Conservation (phyloP, 2,888 invertebrate species). For the Hecatera dysodea region DNA sequence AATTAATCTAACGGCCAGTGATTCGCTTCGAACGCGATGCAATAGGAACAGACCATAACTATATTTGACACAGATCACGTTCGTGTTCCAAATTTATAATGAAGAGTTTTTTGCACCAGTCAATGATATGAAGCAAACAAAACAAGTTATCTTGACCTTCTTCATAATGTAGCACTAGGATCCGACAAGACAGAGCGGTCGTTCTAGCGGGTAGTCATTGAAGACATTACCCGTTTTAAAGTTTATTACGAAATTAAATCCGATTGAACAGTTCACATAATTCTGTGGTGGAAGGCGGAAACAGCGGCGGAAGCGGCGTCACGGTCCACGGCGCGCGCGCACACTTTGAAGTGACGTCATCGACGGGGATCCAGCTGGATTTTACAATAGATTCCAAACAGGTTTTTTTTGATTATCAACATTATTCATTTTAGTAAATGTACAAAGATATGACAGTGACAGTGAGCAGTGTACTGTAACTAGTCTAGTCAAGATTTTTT, state of each 20-base stretch:
- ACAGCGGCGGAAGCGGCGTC: constrained; percentile 87
- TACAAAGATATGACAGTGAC: constrained; percentile 1
- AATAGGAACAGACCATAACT: constrained; percentile 50
- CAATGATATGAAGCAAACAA: constrained; percentile 50
- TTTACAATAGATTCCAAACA: constrained; percentile 61
- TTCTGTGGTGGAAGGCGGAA: constrained; percentile 87
- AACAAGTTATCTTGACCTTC: constrained; percentile 57
- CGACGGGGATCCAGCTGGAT: constrained; percentile 71
- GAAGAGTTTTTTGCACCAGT: constrained; percentile 48
- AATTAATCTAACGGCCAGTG: constrained; percentile 50
- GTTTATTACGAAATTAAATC: constrained; percentile 79
- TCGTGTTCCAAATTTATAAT: constrained; percentile 59
- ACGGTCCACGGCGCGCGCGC: constrained; percentile 83
- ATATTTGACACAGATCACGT: constrained; percentile 62
- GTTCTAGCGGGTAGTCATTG: constrained; percentile 33
- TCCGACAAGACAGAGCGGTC: constrained; percentile 20
- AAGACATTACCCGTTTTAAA: constrained; percentile 48
- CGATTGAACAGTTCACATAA: constrained; percentile 84
- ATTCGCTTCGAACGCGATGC: constrained; percentile 35
- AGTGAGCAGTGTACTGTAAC: background rate
- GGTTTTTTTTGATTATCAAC: constrained; percentile 56
- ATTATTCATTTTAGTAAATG: constrained; percentile 46
- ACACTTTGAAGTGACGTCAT: constrained; percentile 84
- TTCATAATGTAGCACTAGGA: constrained; percentile 50
- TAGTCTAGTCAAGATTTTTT: background rate